Conservation (phyloP, 2,113 vertebrate genomes). For the Podarcis muralis region DNA sequence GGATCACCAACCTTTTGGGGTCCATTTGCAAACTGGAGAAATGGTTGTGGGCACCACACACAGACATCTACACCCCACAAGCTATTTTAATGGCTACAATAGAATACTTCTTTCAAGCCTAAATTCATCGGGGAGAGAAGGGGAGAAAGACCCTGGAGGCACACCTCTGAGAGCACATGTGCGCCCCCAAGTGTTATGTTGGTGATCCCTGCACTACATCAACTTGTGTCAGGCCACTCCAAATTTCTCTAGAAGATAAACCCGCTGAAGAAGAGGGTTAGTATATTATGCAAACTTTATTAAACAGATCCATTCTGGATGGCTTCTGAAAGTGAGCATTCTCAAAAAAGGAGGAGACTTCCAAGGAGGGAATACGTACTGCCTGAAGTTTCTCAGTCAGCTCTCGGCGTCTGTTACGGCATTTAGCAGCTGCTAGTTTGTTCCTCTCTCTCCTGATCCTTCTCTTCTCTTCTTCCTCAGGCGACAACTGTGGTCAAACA, state of each 20-base stretch:
- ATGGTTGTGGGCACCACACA: too few relatives aligned
- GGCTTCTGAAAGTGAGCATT: neutral
- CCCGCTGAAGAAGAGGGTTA: neutral
- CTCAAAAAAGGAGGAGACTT: neutral
- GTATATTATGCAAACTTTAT: neutral
- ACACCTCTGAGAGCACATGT: too few relatives aligned
- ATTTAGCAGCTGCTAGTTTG: constrained; percentile 97
- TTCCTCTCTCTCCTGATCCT: constrained; percentile 97
- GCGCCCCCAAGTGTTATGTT: too few relatives aligned
- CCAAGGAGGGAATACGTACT: constrained; percentile 77
- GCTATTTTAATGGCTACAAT: too few relatives aligned
- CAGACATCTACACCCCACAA: too few relatives aligned
- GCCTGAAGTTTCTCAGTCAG: constrained; percentile 97
- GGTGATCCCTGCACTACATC: neutral
- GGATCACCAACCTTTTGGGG: too few relatives aligned
- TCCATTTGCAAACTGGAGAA: too few relatives aligned
- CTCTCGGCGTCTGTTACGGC: constrained; percentile 95
- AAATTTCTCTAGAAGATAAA: neutral
- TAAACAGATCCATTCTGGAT: neutral
- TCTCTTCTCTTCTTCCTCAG: constrained; percentile 97
- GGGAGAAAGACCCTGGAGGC: too few relatives aligned
- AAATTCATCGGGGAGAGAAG: too few relatives aligned
- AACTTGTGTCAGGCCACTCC: neutral
- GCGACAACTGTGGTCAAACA: constrained; percentile 85
- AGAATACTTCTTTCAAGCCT: too few relatives aligned